A percentile compares a stretch with the other conserved stretches of the same genome.
Evolutionary conservation across 1,140 invertebrate species (phyloP).

Genomic region (Conus betulinus): DNA sequence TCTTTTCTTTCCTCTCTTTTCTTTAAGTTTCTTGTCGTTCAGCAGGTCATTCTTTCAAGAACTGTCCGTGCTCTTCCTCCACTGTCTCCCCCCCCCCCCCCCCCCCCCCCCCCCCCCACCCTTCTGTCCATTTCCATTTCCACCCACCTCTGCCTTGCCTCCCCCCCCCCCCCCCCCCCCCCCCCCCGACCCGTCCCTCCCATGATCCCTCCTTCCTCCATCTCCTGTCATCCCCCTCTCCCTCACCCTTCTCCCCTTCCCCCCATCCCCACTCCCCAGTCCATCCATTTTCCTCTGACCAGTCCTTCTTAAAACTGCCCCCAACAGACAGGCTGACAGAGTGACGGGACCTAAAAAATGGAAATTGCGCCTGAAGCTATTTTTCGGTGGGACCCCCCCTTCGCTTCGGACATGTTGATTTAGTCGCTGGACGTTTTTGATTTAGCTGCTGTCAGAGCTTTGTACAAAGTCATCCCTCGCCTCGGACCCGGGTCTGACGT

Average conservation of each 20-base stretch:
- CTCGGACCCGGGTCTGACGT: background rate
- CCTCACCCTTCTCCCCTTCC: background rate
- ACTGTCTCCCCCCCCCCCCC: background rate
- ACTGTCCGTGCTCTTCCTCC: background rate
- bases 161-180: too few species aligned
- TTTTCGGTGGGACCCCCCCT: background rate
- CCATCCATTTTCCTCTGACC: background rate
- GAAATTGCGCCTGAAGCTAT: background rate
- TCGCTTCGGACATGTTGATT: background rate
- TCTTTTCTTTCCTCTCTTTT: too few species aligned
- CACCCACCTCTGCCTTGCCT: too few species aligned
- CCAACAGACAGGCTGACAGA: background rate
- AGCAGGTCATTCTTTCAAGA: too few species aligned
- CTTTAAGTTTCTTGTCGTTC: too few species aligned
- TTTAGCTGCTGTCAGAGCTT: constrained; percentile 7
- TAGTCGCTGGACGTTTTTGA: constrained; percentile 16
- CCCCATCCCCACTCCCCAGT: background rate
- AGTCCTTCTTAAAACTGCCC: too few species aligned
- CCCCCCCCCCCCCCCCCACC: background rate
- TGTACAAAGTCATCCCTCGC: constrained; percentile 18
- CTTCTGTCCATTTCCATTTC: background rate
- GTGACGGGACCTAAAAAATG: background rate
- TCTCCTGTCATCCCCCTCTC: background rate
- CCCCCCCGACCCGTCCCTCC: background rate
- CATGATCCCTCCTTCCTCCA: background rate